phyloP scores from a whole-genome alignment of 2,888 invertebrate species.

The Strigamia transsilvanica region DNA sequence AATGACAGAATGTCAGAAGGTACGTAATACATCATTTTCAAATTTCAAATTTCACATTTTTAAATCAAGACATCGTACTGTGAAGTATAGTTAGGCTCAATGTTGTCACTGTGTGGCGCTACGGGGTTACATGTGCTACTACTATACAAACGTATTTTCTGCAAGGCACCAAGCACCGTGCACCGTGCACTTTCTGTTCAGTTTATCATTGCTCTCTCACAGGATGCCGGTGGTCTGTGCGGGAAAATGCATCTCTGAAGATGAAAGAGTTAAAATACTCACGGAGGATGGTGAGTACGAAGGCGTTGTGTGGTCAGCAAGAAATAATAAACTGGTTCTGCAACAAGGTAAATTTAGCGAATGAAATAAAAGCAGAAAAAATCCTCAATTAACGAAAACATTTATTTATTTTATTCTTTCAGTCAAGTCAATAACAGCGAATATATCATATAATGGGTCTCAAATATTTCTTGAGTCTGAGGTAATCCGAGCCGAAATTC shows the following conservation, averaged over 20 bases:
- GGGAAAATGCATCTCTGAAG: neutral
- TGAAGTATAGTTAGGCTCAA: too few species aligned
- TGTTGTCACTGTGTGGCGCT: too few species aligned
- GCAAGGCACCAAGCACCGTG: too few species aligned
- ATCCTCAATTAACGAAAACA: neutral
- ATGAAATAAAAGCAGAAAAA: neutral
- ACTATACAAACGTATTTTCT: too few species aligned
- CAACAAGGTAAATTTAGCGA: neutral
- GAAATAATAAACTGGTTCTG: neutral
- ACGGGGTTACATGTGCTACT: too few species aligned
- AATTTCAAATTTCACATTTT: too few species aligned
- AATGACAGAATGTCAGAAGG: too few species aligned
- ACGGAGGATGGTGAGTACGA: neutral
- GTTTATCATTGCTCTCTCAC: too few species aligned
- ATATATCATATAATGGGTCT: neutral
- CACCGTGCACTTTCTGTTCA: too few species aligned
- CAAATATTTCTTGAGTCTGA: neutral
- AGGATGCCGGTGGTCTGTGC: neutral
- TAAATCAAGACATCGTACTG: too few species aligned
- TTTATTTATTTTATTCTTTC: neutral
- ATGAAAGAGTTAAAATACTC: neutral
- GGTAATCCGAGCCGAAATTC: neutral
- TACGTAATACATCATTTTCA: too few species aligned
- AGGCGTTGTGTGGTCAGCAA: neutral
- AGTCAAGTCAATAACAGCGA: neutral